Evolutionary conservation across 2,888 invertebrate genomes (phyloP).

Genomic region (Orthosia incerta): DNA sequence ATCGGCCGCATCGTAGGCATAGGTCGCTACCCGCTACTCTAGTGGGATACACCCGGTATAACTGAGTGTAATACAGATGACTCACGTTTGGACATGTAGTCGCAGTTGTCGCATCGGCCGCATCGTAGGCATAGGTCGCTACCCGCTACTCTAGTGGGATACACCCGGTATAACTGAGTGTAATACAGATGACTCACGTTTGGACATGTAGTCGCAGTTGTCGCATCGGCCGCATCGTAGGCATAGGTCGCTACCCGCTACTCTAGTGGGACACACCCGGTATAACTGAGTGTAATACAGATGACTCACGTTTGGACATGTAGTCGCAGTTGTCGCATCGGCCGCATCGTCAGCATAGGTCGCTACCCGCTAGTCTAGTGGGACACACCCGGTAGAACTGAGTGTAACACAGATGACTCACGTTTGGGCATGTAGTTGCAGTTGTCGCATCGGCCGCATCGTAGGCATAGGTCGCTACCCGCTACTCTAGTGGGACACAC

Average conservation of each 20-base stretch:
- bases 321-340: slow-evolving; percentile 73
- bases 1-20: slow-evolving; percentile 71
- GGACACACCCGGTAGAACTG: background rate
- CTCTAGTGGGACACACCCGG: too few species aligned
- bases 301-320: too few species aligned
- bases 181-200: slow-evolving; percentile 42
- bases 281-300: too few species aligned
- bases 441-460: too few species aligned
- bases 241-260: too few species aligned
- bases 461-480: too few species aligned
- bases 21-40: background rate
- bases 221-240: too few species aligned
- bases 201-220: too few species aligned
- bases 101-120: slow-evolving; percentile 72
- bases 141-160: too few species aligned
- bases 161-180: background rate
- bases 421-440: slow-evolving; percentile 56
- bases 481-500: too few species aligned
- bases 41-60: background rate
- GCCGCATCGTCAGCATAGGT: slow-evolving; percentile 67
- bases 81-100: slow-evolving; percentile 58
- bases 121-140: slow-evolving; percentile 63
- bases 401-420: slow-evolving; percentile 22
- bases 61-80: background rate
- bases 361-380: background rate